Base-by-base conservation (phyloP, 2,797 vertebrate genomes). In the Sebastes ruberrimus region DNA sequence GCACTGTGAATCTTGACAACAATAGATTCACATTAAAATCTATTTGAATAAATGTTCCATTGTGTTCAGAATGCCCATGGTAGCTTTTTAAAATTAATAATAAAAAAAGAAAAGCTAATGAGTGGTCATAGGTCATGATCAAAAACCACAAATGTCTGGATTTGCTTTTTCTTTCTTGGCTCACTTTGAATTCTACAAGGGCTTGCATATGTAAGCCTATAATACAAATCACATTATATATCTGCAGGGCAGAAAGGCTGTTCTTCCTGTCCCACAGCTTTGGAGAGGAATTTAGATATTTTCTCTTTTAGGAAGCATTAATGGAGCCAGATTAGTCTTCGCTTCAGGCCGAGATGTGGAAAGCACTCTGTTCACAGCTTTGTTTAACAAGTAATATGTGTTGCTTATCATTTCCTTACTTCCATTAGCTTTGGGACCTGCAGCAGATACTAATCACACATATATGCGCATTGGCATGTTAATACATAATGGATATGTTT, bases 321-420 rank as follows among this genome's bases (percentile, higher is more conserved):
- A 91, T 89, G 82, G 83, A 86, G 75, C 65, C 81, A 83, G 84
- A 94, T 88, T 80, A 93, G 64, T 90, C 65, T 88, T 76, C 35
- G 90, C 94, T 94, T 60, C 52, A 77, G 93, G 94, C 91, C 42
- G 30, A 79, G 46, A 87, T 67, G 79, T 85, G 69, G 74, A 87
- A 89, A 89, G 74, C 89, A 81, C 83, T 84, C 87, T 77, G 80
- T 90, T 89, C 89, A 83, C 46, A 33, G 83, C 85, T 92, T 92
- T 94, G 88, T 93, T 94, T 84, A 93, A 94, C 90, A 91, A 90
- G 87, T 81, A 85, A 78, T 92, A 85, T 83, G 84, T 88, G 86
- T 93, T 90, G 80, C 90, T 93, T 92, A 92, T 91, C 84, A 90
- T 91, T 90, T 91, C 64, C 83, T 93, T 82, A 65, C 83, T 78